Evolutionary conservation across 1,140 invertebrate species (phyloP).

Genomic region (Brachionus calyciflorus): DNA sequence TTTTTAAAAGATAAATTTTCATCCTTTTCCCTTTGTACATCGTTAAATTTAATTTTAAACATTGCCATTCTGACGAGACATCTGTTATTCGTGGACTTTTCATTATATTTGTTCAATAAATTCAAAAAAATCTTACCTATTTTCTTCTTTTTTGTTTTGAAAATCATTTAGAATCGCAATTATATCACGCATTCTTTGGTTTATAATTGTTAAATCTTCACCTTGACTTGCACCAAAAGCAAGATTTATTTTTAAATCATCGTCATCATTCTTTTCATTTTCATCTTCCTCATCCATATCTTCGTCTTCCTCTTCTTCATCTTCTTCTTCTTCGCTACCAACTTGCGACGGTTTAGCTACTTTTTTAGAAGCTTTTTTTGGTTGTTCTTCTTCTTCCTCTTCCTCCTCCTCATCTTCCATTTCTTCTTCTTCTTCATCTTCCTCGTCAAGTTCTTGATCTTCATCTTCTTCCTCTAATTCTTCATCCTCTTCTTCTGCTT

Average conservation of each 20-base stretch:
- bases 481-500: neutral
- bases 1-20: too few relatives aligned
- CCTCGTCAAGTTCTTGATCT: neutral
- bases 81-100: too few relatives aligned
- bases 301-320: neutral
- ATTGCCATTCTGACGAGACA: too few relatives aligned
- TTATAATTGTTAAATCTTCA: constrained; percentile 37
- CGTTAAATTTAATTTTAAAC: too few relatives aligned
- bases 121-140: neutral
- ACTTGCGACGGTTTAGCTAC: neutral
- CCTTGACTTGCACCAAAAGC: constrained; percentile 16
- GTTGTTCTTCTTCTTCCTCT: neutral
- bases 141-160: constrained; percentile 37
- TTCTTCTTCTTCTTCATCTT: neutral
- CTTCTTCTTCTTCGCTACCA: constrained; percentile 25
- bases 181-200: constrained; percentile 28
- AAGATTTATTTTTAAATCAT: constrained; percentile 44
- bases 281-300: neutral
- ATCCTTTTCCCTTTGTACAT: too few relatives aligned
- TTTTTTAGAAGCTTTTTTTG: neutral
- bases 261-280: neutral
- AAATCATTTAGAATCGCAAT: constrained; percentile 8
- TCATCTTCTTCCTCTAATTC: neutral
- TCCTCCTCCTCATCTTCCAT: neutral
- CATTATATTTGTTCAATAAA: too few relatives aligned